Base-by-base conservation (phyloP, 2,113 vertebrate species). In the Chloebia gouldiae region DNA sequence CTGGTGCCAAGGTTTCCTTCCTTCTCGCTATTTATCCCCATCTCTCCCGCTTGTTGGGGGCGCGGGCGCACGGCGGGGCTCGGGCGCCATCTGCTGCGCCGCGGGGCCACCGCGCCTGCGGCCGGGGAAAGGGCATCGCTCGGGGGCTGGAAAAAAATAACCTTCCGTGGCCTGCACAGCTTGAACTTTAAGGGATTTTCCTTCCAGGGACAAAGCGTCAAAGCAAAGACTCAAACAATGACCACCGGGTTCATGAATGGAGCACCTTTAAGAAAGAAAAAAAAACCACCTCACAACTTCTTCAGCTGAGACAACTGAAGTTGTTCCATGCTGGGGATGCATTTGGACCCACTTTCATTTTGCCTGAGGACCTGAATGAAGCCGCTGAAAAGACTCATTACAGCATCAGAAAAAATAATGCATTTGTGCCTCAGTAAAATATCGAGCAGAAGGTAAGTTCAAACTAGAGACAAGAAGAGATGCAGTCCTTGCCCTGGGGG, bases 71-170 rank as follows among this genome's bases (percentile, higher is more conserved):
- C 90, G 88, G 54, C 37, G 71, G 54, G 88, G 24, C 15, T 57
- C 11, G 19, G 15, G 90, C 66, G 51, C 92, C 95, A 68, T 18
- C 95, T 95, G 79, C 87, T 71, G 95, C 13, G 56, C 17, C 7
- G 42, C 31, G 35, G 54, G 22, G 23, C 27, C 13, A 53, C 0
- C 21, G 6, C 15, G 10, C n/a, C 42, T 1, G 53, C 28, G 5
- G 50, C 30, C 49, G 16, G 56, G 17, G 1, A 3, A 24, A 3
- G 8, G 20, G 18, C 35, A 1, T 3, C 13, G 23, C 10, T 1
- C 68, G 6, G 5, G 13, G 47, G 23, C 0, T 40, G n/a, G 13
- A 7, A 33, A 50, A n/a, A 39, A 25, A 15, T 2, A 11, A 15
- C 31, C 23, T 88, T 40, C 68, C 22, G 35, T 1, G 0, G 18